phyloP scores from a whole-genome alignment of 1,140 invertebrate species.

The Orchesella cincta region DNA sequence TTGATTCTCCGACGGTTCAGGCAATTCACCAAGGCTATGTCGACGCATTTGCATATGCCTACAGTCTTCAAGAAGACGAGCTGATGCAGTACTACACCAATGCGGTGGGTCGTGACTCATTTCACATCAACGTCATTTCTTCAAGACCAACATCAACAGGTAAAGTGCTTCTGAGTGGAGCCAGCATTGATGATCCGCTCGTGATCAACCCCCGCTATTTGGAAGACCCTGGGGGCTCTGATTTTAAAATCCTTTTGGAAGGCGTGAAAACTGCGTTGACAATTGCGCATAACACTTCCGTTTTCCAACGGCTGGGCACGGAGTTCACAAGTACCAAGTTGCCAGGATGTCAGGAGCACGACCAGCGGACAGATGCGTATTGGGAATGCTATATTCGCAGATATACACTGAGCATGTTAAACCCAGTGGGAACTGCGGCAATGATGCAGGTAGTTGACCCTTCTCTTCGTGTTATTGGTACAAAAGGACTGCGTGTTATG shows the following conservation, averaged over 20 bases:
- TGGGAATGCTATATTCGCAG: conserved; percentile 83
- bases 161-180: not conserved
- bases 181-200: not conserved
- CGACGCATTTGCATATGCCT: conserved; percentile 16
- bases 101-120: not conserved
- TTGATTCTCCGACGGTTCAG: not conserved
- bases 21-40: conserved; percentile 5
- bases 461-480: not conserved
- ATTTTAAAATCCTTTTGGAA: conserved; percentile 5
- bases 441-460: conserved; percentile 76
- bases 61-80: conserved; percentile 22
- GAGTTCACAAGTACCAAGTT: conserved; percentile 60
- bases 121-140: conserved; percentile 3
- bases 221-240: not conserved
- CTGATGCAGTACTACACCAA: not conserved
- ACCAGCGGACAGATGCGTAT: conserved; percentile 74
- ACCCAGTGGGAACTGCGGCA: conserved; percentile 64
- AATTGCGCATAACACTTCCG: not conserved
- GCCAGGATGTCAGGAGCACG: conserved; percentile 72
- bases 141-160: not conserved
- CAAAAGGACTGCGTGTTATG: conserved; percentile 3
- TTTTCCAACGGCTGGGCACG: conserved; percentile 4
- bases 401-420: conserved; percentile 82
- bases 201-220: conserved; percentile 20
- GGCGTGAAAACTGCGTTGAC: not conserved